Percentiles rank a stretch among this genome's conserved stretches.
Evolutionary conservation across 1,140 invertebrate genomes (phyloP).

Genomic region (Dendrolimus kikuchii): DNA sequence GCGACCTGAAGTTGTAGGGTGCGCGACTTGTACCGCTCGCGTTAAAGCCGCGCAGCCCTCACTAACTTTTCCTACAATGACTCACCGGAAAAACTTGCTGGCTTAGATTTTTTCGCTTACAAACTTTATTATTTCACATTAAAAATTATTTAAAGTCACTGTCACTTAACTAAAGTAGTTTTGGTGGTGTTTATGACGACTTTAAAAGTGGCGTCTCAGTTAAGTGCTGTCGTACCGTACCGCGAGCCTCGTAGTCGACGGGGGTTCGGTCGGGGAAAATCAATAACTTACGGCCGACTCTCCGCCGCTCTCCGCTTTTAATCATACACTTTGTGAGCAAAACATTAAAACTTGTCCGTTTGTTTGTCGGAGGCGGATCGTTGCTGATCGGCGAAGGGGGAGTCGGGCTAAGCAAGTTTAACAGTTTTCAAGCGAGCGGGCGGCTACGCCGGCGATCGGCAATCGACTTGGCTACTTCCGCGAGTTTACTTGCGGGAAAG

Average conservation of each 20-base stretch:
- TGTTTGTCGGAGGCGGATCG: conserved; percentile 62
- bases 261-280: conserved; percentile 72
- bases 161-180: conserved; percentile 36
- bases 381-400: conserved; percentile 28
- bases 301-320: conserved; percentile 68
- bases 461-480: conserved; percentile 25
- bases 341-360: conserved; percentile 72
- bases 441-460: conserved; percentile 22
- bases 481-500: conserved; percentile 69
- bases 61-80: conserved; percentile 63
- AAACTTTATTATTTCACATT: conserved; percentile 35
- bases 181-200: conserved; percentile 26
- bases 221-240: conserved; percentile 39
- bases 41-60: conserved; percentile 50
- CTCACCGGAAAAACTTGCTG: conserved; percentile 49
- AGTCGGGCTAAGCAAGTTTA: conserved; percentile 13
- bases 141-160: conserved; percentile 31
- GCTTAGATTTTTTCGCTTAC: conserved; percentile 28
- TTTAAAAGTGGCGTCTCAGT: conserved; percentile 38
- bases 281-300: conserved; percentile 73
- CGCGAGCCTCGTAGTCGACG: conserved; percentile 62
- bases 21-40: conserved; percentile 48
- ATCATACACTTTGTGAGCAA: conserved; percentile 72
- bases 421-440: conserved; percentile 7
- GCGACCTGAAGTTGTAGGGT: conserved; percentile 69